phyloP scores from a whole-genome alignment of 2,888 invertebrate genomes.

The Chydorus sphaericus region DNA sequence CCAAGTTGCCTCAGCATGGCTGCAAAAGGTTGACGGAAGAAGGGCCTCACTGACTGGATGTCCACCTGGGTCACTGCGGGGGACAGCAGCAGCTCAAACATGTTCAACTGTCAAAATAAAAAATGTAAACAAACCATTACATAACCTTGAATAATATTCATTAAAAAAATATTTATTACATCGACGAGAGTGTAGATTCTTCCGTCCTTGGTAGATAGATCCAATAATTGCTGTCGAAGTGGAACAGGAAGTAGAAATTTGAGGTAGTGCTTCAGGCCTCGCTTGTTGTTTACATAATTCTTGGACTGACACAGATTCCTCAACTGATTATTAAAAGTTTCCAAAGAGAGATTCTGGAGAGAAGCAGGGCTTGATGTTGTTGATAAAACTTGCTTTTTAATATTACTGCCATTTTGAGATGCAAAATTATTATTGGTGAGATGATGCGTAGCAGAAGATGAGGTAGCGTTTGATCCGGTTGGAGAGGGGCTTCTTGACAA shows the following conservation, averaged over 20 bases:
- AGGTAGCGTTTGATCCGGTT: neutral
- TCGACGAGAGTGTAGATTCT: slow-evolving; percentile 9
- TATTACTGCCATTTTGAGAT: too few species aligned
- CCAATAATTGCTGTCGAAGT: slow-evolving; percentile 1
- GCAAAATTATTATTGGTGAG: too few species aligned
- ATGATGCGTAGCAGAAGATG: too few species aligned
- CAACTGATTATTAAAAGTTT: neutral
- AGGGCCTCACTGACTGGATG: slow-evolving; percentile 2
- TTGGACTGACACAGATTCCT: neutral
- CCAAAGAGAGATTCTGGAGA: neutral
- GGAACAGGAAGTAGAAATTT: slow-evolving; percentile 2
- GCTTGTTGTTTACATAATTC: slow-evolving; percentile 9
- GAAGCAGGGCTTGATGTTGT: neutral
- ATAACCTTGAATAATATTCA: too few species aligned
- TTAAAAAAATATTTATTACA: neutral
- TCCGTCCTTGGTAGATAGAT: neutral
- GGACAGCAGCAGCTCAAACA: slow-evolving; percentile 8
- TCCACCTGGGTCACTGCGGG: neutral
- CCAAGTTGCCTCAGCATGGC: slow-evolving; percentile 53
- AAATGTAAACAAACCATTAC: too few species aligned
- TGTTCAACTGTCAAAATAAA: slow-evolving; percentile 4
- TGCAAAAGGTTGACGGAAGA: slow-evolving; percentile 34
- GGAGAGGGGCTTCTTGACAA: neutral
- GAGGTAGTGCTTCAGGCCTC: slow-evolving; percentile 2
- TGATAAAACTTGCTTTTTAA: too few species aligned